A percentile compares a stretch with the other conserved stretches of the same genome.
Evolutionary conservation across 2,888 invertebrate species (phyloP).

Genomic region (Mycalesis mineus): DNA sequence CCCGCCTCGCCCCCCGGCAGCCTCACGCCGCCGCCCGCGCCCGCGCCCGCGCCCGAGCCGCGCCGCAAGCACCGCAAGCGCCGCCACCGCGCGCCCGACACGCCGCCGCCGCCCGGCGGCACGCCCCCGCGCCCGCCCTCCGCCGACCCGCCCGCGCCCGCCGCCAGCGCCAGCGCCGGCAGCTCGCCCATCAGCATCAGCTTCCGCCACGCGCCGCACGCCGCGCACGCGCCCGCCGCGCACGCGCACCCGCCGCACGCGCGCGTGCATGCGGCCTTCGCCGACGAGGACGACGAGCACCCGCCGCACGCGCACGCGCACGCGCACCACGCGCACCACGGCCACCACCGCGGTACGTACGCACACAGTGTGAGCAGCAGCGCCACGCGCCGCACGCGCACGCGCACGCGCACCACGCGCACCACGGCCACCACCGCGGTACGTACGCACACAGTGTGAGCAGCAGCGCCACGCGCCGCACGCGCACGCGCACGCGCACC

Average conservation of each 20-base stretch:
- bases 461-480: slow-evolving; percentile 9
- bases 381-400: slow-evolving; percentile 8
- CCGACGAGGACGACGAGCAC: slow-evolving; percentile 39
- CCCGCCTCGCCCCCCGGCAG: slow-evolving; percentile 28
- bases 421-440: background rate
- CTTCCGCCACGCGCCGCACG: slow-evolving; percentile 47
- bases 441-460: slow-evolving; percentile 17
- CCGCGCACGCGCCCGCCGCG: background rate
- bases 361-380: slow-evolving; percentile 17
- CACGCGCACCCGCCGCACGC: slow-evolving; percentile 29
- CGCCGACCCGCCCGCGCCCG: slow-evolving; percentile 6
- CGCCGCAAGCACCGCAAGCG: slow-evolving; percentile 28
- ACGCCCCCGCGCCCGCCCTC: background rate
- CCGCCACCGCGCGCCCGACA: slow-evolving; percentile 29
- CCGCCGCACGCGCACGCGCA: slow-evolving; percentile 24
- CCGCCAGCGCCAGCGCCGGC: slow-evolving; percentile 34
- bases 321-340: background rate
- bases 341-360: slow-evolving; percentile 7
- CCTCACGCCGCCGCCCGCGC: slow-evolving; percentile 29
- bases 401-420: background rate
- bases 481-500: slow-evolving; percentile 8
- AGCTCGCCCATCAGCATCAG: slow-evolving; percentile 63
- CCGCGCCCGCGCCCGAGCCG: slow-evolving; percentile 32
- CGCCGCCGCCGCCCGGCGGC: slow-evolving; percentile 34
- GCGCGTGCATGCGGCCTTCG: too few species aligned